Conservation (phyloP, 2,888 invertebrate species). For the Pristionchus japonicus region DNA sequence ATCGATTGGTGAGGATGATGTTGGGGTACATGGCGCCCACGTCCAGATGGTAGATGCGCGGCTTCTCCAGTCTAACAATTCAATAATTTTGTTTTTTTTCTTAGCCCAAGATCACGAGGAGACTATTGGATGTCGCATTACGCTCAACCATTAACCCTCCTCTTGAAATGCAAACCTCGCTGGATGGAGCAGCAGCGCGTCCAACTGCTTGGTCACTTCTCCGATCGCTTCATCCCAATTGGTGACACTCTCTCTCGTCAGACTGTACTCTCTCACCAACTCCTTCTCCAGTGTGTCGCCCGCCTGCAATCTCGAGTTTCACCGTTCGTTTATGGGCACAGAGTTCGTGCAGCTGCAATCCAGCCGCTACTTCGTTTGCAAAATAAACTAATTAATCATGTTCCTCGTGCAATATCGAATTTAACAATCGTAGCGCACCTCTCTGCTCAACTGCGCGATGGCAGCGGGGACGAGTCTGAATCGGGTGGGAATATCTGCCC, state of each 20-base stretch:
- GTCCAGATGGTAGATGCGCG: constrained; percentile 97
- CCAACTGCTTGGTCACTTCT: constrained; percentile 53
- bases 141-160: too few species aligned
- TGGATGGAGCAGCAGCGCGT: constrained; percentile 53
- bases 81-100: too few species aligned
- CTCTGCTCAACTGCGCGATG: constrained; percentile 54
- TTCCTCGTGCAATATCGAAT: not conserved
- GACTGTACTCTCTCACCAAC: constrained; percentile 89
- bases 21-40: constrained; percentile 99
- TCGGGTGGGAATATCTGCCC: constrained; percentile 88
- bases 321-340: too few species aligned
- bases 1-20: constrained; percentile 96
- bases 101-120: too few species aligned
- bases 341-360: too few species aligned
- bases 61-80: constrained; percentile 86
- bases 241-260: constrained; percentile 91
- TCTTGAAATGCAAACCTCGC: constrained; percentile 43
- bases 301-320: constrained; percentile 26
- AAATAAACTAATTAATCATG: not conserved
- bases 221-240: constrained; percentile 84
- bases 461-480: constrained; percentile 57
- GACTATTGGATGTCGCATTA: too few species aligned
- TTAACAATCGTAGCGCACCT: constrained; percentile 47
- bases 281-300: constrained; percentile 77
- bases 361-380: too few species aligned